These are phyloP conservation scores for Tetrao urogallus DNA, from an alignment of 2,113 vertebrate species.

Conservation along the genomic window DNA sequence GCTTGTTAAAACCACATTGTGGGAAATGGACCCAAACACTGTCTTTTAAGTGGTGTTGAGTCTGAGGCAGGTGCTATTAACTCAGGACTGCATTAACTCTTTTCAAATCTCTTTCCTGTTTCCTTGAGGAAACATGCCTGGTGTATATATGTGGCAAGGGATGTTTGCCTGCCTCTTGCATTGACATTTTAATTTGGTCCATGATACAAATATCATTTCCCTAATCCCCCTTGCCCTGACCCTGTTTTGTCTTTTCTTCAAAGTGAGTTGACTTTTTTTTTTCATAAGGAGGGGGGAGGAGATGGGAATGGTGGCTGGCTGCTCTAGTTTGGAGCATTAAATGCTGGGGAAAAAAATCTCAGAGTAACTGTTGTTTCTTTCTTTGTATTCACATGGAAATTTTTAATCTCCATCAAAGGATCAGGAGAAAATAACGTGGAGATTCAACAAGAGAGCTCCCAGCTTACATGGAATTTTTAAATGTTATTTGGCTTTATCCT, in stretches of 20 bases:
- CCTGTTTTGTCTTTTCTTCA: conserved; percentile 83
- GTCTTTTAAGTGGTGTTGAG: conserved; percentile 76
- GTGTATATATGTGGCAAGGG: conserved; percentile 65
- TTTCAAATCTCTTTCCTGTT: conserved; percentile 71
- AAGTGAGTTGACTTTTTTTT: conserved; percentile 84
- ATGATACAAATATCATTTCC: conserved; percentile 85
- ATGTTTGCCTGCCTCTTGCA: conserved; percentile 72
- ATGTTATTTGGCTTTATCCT: conserved; percentile 79
- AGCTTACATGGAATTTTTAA: conserved; percentile 82
- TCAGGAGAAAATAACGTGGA: conserved; percentile 78
- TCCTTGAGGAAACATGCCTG: conserved; percentile 69
- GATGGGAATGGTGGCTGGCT: conserved; percentile 67
- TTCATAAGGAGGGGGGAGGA: conserved; percentile 58
- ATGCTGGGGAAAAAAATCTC: conserved; percentile 79
- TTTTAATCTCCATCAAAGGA: conserved; percentile 90
- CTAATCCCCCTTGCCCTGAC: conserved; percentile 81
- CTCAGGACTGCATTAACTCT: conserved; percentile 68
- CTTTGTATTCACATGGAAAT: conserved; percentile 96
- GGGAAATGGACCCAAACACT: conserved; percentile 71
- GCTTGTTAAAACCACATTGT: conserved; percentile 67
- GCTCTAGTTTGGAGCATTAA: conserved; percentile 76
- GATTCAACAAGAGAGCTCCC: conserved; percentile 79
- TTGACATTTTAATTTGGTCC: conserved; percentile 79
- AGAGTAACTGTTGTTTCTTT: conserved; percentile 92
- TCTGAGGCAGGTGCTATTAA: conserved; percentile 74